Evolutionary conservation across 2,888 invertebrate species (phyloP).

Genomic region (Onthophagus sagittarius): DNA sequence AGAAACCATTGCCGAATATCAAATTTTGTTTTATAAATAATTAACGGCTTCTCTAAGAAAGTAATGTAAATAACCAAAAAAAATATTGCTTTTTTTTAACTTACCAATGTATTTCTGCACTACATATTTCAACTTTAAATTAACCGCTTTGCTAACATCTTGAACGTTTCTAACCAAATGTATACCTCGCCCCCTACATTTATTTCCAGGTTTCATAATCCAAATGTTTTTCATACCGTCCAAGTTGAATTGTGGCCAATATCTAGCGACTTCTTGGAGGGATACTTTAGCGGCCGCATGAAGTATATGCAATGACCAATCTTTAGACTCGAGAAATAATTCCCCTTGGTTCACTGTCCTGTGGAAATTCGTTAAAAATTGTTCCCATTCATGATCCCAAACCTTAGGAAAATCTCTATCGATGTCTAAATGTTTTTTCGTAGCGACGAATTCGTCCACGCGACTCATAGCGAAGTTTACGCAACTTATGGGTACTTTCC

Average conservation of each 20-base stretch:
- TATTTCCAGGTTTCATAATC: conserved; percentile 91
- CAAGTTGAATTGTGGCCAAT: conserved; percentile 78
- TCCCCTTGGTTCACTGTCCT: conserved; percentile 62
- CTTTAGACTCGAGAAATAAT: conserved; percentile 34
- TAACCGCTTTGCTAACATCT: conserved; percentile 72
- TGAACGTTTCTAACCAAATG: conserved; percentile 80
- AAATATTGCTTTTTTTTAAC: conserved; percentile 26
- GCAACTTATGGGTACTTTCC: conserved; percentile 69
- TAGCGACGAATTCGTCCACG: conserved; percentile 71
- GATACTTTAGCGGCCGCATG: conserved; percentile 56
- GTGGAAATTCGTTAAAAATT: conserved; percentile 70
- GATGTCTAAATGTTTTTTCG: conserved; percentile 71
- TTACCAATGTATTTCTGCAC: conserved; percentile 94
- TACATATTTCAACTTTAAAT: conserved; percentile 75
- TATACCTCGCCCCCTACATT: conserved; percentile 88
- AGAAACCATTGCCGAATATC: conserved; percentile 96
- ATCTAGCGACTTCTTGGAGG: conserved; percentile 62
- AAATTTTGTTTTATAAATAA: conserved; percentile 88
- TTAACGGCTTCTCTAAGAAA: conserved; percentile 76
- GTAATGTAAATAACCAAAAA: neutral
- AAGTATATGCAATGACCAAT: conserved; percentile 29
- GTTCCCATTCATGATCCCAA: conserved; percentile 89
- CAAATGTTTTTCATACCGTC: conserved; percentile 88
- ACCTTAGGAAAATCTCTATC: conserved; percentile 59
- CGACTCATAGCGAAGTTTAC: conserved; percentile 80